These are phyloP conservation scores for Platyrinchus mystaceus DNA, from an alignment of 2,797 vertebrate genomes.

Conservation along the genomic window DNA sequence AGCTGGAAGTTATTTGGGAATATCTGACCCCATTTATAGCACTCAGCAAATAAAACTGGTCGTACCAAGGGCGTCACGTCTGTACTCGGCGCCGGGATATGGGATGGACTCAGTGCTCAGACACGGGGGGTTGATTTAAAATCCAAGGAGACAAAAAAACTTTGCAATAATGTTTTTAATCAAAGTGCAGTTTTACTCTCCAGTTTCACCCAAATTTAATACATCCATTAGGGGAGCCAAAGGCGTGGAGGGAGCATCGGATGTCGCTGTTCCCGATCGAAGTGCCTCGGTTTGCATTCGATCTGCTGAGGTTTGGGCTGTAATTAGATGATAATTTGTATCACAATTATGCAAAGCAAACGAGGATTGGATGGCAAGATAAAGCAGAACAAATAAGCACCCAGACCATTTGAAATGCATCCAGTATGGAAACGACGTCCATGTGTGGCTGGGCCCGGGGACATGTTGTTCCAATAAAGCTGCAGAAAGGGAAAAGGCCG, in stretches of 20 bases:
- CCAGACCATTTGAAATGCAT: constrained; percentile 64
- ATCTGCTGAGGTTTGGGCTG: constrained; percentile 56
- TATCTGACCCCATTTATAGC: background rate
- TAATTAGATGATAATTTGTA: constrained; percentile 78
- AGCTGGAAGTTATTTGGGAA: constrained; percentile 6
- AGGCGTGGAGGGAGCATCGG: background rate
- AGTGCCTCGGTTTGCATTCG: constrained; percentile 41
- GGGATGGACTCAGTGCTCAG: background rate
- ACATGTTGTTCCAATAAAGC: constrained; percentile 79
- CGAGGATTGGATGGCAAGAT: constrained; percentile 53
- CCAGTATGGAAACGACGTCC: constrained; percentile 57
- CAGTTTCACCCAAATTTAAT: constrained; percentile 44
- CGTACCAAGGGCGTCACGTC: background rate
- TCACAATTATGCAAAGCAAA: constrained; percentile 74
- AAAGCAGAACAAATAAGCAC: constrained; percentile 68
- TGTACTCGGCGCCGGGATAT: background rate
- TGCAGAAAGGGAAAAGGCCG: constrained; percentile 47
- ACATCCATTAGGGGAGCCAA: constrained; percentile 4
- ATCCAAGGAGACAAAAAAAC: background rate
- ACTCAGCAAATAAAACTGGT: background rate
- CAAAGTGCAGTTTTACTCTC: constrained; percentile 7
- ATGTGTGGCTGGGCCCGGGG: constrained; percentile 32
- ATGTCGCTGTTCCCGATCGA: constrained; percentile 1
- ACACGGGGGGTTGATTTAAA: background rate
- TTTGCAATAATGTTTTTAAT: background rate